Conservation (phyloP, 2,888 invertebrate genomes). For the Monoplex corrugatus region DNA sequence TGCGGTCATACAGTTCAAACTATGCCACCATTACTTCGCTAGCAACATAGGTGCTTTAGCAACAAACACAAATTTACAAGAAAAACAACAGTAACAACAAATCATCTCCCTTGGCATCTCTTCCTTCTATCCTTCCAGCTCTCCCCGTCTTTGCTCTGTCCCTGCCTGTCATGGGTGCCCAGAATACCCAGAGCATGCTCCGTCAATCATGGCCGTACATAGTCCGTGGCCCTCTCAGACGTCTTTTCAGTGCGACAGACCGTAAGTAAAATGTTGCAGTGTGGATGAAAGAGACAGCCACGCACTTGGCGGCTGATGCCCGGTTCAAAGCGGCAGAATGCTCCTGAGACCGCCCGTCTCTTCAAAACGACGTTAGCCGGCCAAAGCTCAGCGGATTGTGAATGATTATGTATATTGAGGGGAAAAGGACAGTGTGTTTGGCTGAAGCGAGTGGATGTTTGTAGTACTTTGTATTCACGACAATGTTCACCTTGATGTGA, state of each 20-base stretch:
- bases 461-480: not conserved
- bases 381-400: not conserved
- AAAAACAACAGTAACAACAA: not conserved
- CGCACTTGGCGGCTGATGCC: not conserved
- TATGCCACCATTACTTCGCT: no score
- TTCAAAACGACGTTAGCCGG: not conserved
- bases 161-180: no score
- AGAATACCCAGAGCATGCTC: no score
- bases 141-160: no score
- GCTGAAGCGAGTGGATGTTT: not conserved
- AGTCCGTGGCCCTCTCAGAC: not conserved
- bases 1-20: no score
- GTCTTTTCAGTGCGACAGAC: slow-evolving; percentile 36
- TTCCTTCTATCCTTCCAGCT: not conserved
- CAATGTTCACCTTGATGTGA: not conserved
- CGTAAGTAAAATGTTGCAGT: slow-evolving; percentile 30
- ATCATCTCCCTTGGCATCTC: not conserved
- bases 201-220: no score
- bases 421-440: not conserved
- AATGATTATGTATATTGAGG: not conserved
- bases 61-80: no score
- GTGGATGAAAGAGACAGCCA: slow-evolving; percentile 21
- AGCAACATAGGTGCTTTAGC: no score
- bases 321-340: not conserved
- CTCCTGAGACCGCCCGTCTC: not conserved